These are phyloP conservation scores for Chymomyza procnemis DNA, from an alignment of 2,888 invertebrate genomes.

Conservation along the genomic window DNA sequence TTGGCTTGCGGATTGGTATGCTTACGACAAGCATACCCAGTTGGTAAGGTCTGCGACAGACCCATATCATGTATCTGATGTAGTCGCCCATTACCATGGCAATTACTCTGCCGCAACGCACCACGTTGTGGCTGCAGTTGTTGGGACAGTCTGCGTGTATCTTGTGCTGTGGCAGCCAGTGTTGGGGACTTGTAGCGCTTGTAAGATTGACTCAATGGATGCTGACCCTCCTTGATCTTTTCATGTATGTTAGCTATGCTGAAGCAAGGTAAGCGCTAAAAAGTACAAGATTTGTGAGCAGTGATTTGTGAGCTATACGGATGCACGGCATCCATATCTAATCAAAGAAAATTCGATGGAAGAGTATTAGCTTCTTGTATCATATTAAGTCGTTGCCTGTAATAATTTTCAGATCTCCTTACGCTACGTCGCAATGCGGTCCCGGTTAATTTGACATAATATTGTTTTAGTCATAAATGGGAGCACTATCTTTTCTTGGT, in stretches of 20 bases:
- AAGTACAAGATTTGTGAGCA: background rate
- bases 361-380: too few relatives aligned
- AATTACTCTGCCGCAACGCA: slow-evolving; percentile 3
- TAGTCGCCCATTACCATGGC: slow-evolving; percentile 23
- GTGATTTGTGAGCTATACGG: background rate
- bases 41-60: slow-evolving; percentile 47
- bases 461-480: too few relatives aligned
- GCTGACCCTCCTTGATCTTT: slow-evolving; percentile 70
- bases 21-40: slow-evolving; percentile 58
- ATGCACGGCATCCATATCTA: background rate
- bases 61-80: slow-evolving; percentile 59
- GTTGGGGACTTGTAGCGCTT: slow-evolving; percentile 60
- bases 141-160: background rate
- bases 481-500: too few relatives aligned
- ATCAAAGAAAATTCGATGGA: too few relatives aligned
- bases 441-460: too few relatives aligned
- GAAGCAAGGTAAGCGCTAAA: slow-evolving; percentile 75
- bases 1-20: slow-evolving; percentile 53
- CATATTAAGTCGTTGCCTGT: too few relatives aligned
- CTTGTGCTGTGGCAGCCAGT: background rate
- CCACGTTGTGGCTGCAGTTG: slow-evolving; percentile 7
- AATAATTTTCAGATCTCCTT: too few relatives aligned
- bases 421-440: too few relatives aligned
- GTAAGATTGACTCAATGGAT: slow-evolving; percentile 57
- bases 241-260: slow-evolving; percentile 69